phyloP scores from a whole-genome alignment of 1,140 invertebrate genomes.

The Limonius californicus region DNA sequence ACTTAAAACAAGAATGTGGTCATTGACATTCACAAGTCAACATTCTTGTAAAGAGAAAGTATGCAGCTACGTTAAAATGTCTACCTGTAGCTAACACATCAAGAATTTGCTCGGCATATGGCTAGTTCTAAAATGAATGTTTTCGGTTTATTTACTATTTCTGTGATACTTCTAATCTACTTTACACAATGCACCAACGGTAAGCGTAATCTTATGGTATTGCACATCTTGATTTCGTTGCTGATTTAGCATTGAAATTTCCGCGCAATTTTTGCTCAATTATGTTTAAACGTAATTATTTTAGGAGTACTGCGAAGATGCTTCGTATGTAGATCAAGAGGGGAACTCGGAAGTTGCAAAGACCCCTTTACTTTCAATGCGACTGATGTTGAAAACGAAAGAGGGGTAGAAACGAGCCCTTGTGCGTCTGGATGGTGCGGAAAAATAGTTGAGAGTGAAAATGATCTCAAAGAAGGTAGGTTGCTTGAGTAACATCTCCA shows the following conservation, averaged over 20 bases:
- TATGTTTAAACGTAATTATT: neutral
- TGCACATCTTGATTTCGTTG: neutral
- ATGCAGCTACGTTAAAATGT: neutral
- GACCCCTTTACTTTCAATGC: constrained; percentile 80
- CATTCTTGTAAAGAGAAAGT: constrained; percentile 4
- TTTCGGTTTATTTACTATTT: too few species aligned
- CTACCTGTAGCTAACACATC: neutral
- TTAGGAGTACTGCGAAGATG: constrained; percentile 63
- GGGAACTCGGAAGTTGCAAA: constrained; percentile 81
- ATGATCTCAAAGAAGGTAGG: constrained; percentile 63
- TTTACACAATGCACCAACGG: neutral
- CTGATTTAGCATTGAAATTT: neutral
- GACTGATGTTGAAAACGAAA: constrained; percentile 62
- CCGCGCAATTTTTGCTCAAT: too few species aligned
- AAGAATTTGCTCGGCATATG: neutral
- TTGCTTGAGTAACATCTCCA: too few species aligned
- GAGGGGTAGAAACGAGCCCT: constrained; percentile 70
- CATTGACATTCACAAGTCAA: neutral
- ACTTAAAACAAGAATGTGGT: neutral
- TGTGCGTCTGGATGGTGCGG: constrained; percentile 92
- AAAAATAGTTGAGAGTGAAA: constrained; percentile 80
- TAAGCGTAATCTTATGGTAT: neutral
- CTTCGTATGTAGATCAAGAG: constrained; percentile 78
- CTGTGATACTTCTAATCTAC: too few species aligned
- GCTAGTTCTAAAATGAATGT: too few species aligned